A percentile compares a stretch with the other conserved stretches of the same genome.
phyloP scores from a whole-genome alignment of 2,797 vertebrate genomes.

The Onychomys torridus region DNA sequence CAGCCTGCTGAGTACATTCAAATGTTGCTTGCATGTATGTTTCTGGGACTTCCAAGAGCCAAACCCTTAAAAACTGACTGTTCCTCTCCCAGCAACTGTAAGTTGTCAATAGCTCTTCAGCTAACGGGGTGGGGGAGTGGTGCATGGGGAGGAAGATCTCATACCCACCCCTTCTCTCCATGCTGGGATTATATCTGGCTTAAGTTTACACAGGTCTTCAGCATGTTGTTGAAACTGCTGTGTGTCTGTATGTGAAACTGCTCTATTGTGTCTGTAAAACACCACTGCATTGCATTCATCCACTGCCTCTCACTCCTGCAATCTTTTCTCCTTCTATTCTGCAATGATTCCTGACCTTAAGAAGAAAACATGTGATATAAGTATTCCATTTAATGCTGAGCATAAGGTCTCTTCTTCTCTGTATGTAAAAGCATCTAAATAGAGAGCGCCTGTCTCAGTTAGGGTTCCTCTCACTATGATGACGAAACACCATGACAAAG shows the following conservation, averaged over 20 bases:
- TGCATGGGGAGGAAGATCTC: background rate
- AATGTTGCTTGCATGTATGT: background rate
- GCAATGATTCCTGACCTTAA: background rate
- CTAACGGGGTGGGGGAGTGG: accelerated
- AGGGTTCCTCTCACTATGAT: background rate
- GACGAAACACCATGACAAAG: too few species aligned
- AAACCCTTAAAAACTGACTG: background rate
- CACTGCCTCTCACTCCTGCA: background rate
- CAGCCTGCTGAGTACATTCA: background rate
- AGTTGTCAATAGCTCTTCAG: background rate
- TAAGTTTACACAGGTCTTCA: background rate
- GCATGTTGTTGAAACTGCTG: background rate
- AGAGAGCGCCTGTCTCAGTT: background rate
- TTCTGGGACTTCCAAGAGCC: background rate
- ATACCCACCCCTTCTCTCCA: background rate
- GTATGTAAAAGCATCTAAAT: background rate
- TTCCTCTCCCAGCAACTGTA: background rate
- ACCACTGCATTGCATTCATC: too few species aligned
- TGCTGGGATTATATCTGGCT: background rate
- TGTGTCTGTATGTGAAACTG: background rate
- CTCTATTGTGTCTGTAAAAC: background rate
- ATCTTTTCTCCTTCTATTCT: background rate
- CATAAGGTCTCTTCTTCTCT: background rate
- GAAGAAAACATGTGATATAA: background rate
- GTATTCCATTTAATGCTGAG: background rate